phyloP scores from a whole-genome alignment of 2,113 vertebrate species.

The Columba janthina region DNA sequence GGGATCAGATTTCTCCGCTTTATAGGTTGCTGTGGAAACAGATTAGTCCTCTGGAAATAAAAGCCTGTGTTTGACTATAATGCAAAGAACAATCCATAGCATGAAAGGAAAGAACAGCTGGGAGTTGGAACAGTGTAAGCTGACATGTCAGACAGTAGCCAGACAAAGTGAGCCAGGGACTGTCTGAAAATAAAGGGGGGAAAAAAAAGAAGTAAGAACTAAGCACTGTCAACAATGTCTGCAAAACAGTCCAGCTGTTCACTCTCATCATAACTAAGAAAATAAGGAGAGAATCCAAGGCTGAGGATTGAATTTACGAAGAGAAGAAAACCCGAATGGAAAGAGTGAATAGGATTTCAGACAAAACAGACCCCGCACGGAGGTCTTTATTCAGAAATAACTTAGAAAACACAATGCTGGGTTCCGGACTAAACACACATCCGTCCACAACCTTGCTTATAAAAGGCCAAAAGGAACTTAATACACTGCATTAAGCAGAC shows the following conservation, averaged over 20 bases:
- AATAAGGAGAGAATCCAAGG: constrained; percentile 49
- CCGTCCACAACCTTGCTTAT: neutral
- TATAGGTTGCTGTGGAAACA: constrained; percentile 76
- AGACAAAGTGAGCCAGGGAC: constrained; percentile 73
- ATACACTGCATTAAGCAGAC: neutral
- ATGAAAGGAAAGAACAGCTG: constrained; percentile 79
- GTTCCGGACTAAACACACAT: neutral
- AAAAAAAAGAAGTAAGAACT: constrained; percentile 9
- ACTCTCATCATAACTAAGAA: constrained; percentile 61
- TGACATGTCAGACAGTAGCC: constrained; percentile 82
- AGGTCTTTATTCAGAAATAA: constrained; percentile 14
- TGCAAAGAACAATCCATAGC: constrained; percentile 70
- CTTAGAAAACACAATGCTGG: neutral
- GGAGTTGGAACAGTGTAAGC: constrained; percentile 63
- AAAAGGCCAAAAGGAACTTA: constrained; percentile 17
- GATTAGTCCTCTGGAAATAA: constrained; percentile 68
- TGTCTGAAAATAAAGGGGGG: constrained; percentile 43
- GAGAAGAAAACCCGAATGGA: constrained; percentile 36
- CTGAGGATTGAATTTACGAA: constrained; percentile 57
- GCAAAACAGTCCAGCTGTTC: constrained; percentile 71
- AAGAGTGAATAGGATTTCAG: constrained; percentile 36
- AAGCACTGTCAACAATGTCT: constrained; percentile 65
- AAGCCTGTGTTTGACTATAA: constrained; percentile 64
- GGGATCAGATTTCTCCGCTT: constrained; percentile 74
- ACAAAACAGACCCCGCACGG: neutral